phyloP scores from a whole-genome alignment of 2,888 invertebrate genomes.

The Lymantria monacha region DNA sequence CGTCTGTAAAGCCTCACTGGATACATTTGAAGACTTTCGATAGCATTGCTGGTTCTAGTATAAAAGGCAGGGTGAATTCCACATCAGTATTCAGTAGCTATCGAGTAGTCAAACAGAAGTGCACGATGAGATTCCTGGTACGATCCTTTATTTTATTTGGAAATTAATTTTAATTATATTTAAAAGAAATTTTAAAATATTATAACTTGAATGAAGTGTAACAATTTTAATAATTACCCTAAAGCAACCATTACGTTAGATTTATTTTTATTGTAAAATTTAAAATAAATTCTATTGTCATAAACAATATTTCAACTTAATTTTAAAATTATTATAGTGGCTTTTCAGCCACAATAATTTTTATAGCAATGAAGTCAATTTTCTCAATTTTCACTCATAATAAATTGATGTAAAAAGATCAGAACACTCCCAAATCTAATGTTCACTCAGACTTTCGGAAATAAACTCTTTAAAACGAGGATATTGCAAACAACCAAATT shows the following conservation, averaged over 20 bases:
- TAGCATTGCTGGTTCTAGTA: constrained; percentile 52
- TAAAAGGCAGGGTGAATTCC: constrained; percentile 58
- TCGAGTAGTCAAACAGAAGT: constrained; percentile 78
- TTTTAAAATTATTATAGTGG: no score
- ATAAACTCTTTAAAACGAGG: no score
- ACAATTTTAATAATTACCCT: neutral
- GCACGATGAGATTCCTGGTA: constrained; percentile 81
- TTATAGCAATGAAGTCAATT: no score
- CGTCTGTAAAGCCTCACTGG: constrained; percentile 29
- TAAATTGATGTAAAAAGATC: no score
- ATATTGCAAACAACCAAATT: no score
- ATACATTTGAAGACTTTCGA: constrained; percentile 58
- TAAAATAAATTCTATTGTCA: no score
- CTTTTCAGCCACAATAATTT: no score
- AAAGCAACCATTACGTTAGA: no score
- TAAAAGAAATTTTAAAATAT: constrained; percentile 10
- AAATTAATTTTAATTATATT: constrained; percentile 1
- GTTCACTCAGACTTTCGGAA: neutral
- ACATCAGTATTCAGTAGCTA: constrained; percentile 75
- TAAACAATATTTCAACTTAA: no score
- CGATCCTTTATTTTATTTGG: constrained; percentile 35
- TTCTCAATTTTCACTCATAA: no score
- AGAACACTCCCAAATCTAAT: neutral
- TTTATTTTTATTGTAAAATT: no score
- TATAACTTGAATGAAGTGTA: constrained; percentile 7